Evolutionary conservation across 2,113 vertebrate species (phyloP).

Genomic region (Otus sunia): DNA sequence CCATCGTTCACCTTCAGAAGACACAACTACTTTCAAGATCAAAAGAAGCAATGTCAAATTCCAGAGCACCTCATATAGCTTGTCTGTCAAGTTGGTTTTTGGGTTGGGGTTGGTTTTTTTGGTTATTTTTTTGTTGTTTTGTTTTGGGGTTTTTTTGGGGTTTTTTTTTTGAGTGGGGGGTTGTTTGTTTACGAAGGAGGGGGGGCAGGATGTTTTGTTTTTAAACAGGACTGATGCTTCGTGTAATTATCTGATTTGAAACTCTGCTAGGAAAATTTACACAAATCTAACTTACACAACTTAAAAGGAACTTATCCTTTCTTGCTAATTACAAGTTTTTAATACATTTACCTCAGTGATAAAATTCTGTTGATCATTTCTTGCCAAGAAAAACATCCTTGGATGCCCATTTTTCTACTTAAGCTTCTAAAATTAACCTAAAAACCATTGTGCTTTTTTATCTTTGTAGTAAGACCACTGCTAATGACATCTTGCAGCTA

Average conservation of each 20-base stretch:
- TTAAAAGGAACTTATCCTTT: background rate
- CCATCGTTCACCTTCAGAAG: background rate
- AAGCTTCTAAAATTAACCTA: constrained; percentile 54
- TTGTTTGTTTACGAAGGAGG: rapidly evolving
- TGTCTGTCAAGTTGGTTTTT: background rate
- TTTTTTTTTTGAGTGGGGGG: background rate
- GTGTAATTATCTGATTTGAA: background rate
- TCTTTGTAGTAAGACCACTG: background rate
- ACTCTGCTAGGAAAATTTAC: background rate
- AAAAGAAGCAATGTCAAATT: background rate
- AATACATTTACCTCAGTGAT: background rate
- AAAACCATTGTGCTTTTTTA: constrained; percentile 16
- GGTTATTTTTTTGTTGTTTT: background rate
- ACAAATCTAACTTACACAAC: background rate
- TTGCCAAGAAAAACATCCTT: constrained; percentile 43
- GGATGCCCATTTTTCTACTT: constrained; percentile 46
- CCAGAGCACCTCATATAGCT: background rate
- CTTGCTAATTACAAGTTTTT: background rate
- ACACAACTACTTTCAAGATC: background rate
- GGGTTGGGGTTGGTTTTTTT: background rate
- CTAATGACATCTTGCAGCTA: constrained; percentile 23
- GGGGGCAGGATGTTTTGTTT: background rate
- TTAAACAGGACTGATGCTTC: background rate
- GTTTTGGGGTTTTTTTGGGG: too few relatives aligned
- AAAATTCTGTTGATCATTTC: constrained; percentile 14